Conservation (phyloP, 2,113 vertebrate genomes). For the Heterocephalus glaber region DNA sequence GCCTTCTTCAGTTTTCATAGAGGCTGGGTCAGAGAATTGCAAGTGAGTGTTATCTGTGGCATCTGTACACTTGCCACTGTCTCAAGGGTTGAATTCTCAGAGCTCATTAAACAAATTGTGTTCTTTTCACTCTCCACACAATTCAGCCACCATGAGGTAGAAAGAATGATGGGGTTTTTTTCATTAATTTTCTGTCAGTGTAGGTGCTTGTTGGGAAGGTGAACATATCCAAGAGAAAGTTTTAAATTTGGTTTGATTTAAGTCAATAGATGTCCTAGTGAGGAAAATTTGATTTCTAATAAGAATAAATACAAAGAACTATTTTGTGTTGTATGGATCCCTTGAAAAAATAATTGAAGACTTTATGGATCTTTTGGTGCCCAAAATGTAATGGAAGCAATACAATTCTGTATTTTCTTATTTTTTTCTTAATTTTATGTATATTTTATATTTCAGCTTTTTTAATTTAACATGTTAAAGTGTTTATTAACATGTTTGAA, state of each 20-base stretch:
- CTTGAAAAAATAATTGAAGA: neutral
- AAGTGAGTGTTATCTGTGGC: neutral
- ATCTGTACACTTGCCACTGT: neutral
- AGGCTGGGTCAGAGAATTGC: neutral
- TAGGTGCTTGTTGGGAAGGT: neutral
- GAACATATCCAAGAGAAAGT: neutral
- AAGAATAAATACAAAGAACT: neutral
- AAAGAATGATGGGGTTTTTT: neutral
- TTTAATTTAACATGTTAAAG: neutral
- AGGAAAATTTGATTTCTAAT: neutral
- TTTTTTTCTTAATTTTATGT: neutral
- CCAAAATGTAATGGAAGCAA: neutral
- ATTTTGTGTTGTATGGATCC: neutral
- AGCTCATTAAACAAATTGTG: constrained; percentile 38
- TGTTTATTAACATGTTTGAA: too few species aligned
- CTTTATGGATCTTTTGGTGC: neutral
- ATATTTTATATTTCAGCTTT: neutral
- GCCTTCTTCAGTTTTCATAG: neutral
- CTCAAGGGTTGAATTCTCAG: neutral
- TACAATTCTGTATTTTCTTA: neutral
- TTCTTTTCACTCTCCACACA: neutral
- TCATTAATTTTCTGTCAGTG: neutral
- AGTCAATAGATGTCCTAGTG: neutral
- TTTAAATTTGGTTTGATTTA: neutral
- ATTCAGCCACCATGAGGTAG: neutral